Evolutionary conservation across 2,113 vertebrate genomes (phyloP).

Genomic region (Erythrolamprus reginae): DNA sequence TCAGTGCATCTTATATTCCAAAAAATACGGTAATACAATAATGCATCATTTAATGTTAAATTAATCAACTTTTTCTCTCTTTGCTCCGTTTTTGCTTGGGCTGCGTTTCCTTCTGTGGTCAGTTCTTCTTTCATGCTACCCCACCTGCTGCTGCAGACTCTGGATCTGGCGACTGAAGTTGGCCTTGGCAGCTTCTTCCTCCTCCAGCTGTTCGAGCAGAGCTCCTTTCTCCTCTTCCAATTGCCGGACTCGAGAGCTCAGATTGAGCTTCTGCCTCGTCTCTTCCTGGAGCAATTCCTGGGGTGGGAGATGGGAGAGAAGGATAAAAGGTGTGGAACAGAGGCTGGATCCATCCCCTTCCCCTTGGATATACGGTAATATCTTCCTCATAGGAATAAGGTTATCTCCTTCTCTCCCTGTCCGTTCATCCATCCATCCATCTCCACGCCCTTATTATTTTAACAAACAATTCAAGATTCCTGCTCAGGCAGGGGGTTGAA

Average conservation of each 20-base stretch:
- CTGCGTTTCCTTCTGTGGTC: no score
- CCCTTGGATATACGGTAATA: no score
- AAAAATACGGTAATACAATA: no score
- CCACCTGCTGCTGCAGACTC: conserved; percentile 72
- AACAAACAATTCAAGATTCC: not conserved
- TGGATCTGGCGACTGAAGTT: conserved; percentile 75
- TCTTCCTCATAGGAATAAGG: not conserved
- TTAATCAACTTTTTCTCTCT: not conserved
- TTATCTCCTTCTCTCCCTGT: no score
- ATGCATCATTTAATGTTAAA: not conserved
- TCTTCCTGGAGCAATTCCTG: conserved; percentile 87
- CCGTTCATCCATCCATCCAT: no score
- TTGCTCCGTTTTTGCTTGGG: not conserved
- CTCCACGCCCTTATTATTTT: not conserved
- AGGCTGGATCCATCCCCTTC: not conserved
- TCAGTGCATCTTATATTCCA: no score
- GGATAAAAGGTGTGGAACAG: not conserved
- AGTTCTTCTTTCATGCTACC: not conserved
- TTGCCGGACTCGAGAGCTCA: conserved; percentile 75
- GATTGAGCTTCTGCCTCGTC: conserved; percentile 79
- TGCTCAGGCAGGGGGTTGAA: no score
- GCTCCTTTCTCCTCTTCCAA: conserved; percentile 80
- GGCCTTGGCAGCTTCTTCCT: conserved; percentile 75
- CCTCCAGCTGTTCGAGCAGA: conserved; percentile 82
- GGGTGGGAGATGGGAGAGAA: fast-evolving